Evolutionary conservation across 2,113 vertebrate species (phyloP), one percentile per base, ranked within the genome.

Genomic region (Hippocampus barbouri): DNA sequence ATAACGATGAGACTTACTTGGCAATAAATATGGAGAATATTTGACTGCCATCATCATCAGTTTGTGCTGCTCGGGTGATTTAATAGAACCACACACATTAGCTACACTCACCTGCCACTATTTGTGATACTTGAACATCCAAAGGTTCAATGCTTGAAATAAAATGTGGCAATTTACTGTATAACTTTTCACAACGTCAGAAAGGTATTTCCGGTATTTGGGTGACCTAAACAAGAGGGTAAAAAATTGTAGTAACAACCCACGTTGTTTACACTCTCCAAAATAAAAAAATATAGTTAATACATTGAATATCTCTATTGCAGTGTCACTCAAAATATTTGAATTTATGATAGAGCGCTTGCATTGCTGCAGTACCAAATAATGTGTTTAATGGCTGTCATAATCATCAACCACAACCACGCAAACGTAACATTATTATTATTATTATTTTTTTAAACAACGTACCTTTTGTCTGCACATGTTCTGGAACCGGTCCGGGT

Each of bases 1-100:
- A 89, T 87, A 83, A 86, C 86, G 84, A 73, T 65, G 71, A 81
- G 74, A 83, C 88, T 85, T 85, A 83, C 79, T 76, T 34, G 1
- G 34, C 66, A 77, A 83, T 73, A 73, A 82, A 87, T 80, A 77
- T 74, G 74, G 70, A 81, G 83, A n/a, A 16, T 16, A 14, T 27
- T 34, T 15, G 59, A 16, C 59, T 60, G 2, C 3, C 27, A 30
- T 60, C 80, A 76, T 81, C 75, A 78, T 81, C 83, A 81, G 70
- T 76, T 85, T 76, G 66, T 77, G 74, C 66, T 47, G 71, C 53
- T 68, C 67, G 34, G 21, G 60, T 81, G 81, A 85, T 89, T 84
- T 77, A 82, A 82, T 75, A 70, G 69, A 69, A 69, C 45, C 23
- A 66, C 73, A 47, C 23, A 65, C 71, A 54, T 68, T 65, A n/a